Conservation (phyloP, 2,888 invertebrate species). For the Sicus ferrugineus region DNA sequence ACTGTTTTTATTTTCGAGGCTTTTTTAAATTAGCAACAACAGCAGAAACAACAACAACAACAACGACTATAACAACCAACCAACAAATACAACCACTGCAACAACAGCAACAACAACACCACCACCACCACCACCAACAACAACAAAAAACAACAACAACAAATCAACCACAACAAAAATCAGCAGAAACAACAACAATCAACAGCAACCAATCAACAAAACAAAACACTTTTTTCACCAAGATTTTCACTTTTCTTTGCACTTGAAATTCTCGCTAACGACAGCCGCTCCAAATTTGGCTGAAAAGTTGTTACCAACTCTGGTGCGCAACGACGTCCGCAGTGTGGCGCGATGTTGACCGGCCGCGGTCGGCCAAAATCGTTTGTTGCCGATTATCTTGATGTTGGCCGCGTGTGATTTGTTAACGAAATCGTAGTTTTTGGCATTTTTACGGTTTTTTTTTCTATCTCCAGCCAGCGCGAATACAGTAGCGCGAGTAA, state of each 20-base stretch:
- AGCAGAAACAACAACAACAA: too few relatives aligned
- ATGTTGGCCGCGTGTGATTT: conserved; percentile 15
- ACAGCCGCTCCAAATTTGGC: conserved; percentile 30
- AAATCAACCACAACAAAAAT: neutral
- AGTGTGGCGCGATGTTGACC: conserved; percentile 13
- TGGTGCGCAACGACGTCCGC: conserved; percentile 7
- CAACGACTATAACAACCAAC: too few relatives aligned
- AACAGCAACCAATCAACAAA: conserved; percentile 5
- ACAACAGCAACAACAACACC: too few relatives aligned
- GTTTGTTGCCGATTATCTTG: conserved; percentile 30
- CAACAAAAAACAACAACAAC: neutral
- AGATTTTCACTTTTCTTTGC: conserved; percentile 29
- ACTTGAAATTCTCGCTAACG: conserved; percentile 29
- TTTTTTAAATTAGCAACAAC: too few relatives aligned
- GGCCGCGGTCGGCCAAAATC: conserved; percentile 5
- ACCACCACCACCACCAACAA: too few relatives aligned
- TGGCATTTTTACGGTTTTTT: conserved; percentile 30
- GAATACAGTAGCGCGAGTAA: neutral
- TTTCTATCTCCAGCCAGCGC: neutral
- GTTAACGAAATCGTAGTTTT: conserved; percentile 29
- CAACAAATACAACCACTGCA: too few relatives aligned
- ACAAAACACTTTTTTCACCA: conserved; percentile 10
- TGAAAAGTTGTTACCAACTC: conserved; percentile 4
- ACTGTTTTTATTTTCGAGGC: too few relatives aligned
- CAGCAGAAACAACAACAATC: neutral